Percentiles rank a stretch among this genome's conserved stretches.
Evolutionary conservation across 2,113 vertebrate species (phyloP).

Genomic region (Ursus arctos): DNA sequence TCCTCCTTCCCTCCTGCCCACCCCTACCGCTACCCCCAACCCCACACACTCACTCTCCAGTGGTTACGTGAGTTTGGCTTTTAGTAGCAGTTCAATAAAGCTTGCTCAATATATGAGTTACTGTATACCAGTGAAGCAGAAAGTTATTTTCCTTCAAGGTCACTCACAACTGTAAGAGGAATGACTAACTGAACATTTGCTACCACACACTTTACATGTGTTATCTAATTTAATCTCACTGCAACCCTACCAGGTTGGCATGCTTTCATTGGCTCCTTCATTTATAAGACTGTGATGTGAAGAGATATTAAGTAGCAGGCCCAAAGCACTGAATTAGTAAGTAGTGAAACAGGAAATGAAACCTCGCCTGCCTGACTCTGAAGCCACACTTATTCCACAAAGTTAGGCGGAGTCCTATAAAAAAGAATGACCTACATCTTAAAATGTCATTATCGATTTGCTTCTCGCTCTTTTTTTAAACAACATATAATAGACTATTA

Average conservation of each 20-base stretch:
- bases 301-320: not conserved
- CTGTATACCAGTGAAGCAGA: constrained; percentile 9
- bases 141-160: constrained; percentile 33
- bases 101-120: constrained; percentile 4
- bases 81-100: not conserved
- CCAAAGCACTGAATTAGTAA: not conserved
- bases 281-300: not conserved
- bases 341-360: not conserved
- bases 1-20: not conserved
- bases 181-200: not conserved
- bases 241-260: not conserved
- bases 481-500: not conserved
- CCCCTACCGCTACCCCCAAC: not conserved
- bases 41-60: not conserved
- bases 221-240: constrained; percentile 21
- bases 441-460: not conserved
- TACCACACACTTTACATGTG: not conserved
- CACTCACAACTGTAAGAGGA: not conserved
- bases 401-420: not conserved
- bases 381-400: not conserved
- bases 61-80: not conserved
- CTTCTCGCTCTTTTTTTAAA: not conserved
- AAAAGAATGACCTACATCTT: not conserved
- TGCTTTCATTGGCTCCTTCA: not conserved
- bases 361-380: not conserved